Evolutionary conservation across 2,113 vertebrate genomes (phyloP).

Genomic region (Protobothrops flavoviridis): DNA sequence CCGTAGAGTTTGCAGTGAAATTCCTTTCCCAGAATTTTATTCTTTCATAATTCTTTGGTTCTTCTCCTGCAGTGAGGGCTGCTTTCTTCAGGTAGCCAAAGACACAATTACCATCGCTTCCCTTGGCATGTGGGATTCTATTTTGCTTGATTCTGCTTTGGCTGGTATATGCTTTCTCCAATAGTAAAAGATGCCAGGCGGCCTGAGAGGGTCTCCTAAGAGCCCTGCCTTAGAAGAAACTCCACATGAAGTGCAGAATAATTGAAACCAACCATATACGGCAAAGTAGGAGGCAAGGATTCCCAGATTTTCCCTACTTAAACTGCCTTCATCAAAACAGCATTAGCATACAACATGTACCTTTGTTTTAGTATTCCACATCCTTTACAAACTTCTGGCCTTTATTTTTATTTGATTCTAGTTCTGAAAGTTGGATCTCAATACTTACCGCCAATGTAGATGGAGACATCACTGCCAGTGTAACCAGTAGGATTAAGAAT

Average conservation of each 20-base stretch:
- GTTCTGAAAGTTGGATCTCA: neutral
- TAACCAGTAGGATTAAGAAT: slow-evolving; percentile 51
- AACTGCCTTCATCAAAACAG: neutral
- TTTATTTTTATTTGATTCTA: neutral
- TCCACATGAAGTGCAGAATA: neutral
- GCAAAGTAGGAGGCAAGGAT: neutral
- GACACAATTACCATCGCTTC: neutral
- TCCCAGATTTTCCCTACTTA: neutral
- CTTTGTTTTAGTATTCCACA: neutral
- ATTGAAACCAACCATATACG: neutral
- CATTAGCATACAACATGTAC: neutral
- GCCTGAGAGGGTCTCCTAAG: neutral
- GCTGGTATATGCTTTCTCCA: neutral
- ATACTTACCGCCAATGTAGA: slow-evolving; percentile 63
- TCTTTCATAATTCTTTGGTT: neutral
- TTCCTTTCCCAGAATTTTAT: neutral
- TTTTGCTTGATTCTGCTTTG: neutral
- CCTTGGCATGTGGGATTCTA: neutral
- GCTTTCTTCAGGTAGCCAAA: neutral
- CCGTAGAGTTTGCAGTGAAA: neutral
- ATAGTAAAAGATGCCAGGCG: neutral
- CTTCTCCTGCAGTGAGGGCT: neutral
- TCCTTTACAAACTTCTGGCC: slow-evolving; percentile 11
- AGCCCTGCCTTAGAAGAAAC: neutral
- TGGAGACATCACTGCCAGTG: slow-evolving; percentile 30